Percentiles rank a stretch among this genome's conserved stretches.
Conservation (phyloP, 2,797 vertebrate species). For the Bovichtus diacanthus region DNA sequence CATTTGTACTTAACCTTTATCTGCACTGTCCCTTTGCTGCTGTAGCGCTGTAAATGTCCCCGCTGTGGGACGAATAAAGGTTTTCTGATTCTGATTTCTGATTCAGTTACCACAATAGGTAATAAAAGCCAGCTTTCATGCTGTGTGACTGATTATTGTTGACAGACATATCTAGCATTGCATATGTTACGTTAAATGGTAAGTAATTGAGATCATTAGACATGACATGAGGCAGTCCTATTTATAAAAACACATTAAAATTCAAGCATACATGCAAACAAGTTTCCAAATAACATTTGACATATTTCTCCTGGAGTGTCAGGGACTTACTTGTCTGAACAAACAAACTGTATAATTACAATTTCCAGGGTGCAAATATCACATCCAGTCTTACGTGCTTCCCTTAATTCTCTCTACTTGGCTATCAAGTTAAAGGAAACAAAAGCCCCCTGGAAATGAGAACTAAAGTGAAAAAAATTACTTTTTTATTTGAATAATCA, state of each 20-base stretch:
- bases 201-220: not conserved
- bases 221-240: not conserved
- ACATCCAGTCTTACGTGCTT: not conserved
- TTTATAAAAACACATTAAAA: not conserved
- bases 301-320: not conserved
- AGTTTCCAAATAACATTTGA: not conserved
- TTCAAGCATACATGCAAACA: not conserved
- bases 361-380: not conserved
- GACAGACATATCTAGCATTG: not conserved
- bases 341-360: not conserved
- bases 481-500: not conserved
- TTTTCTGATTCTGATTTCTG: too few species aligned
- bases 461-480: too few species aligned
- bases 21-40: too few species aligned
- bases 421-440: not conserved
- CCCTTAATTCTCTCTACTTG: not conserved
- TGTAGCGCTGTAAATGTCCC: too few species aligned
- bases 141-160: not conserved
- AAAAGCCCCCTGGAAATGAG: not conserved
- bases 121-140: not conserved
- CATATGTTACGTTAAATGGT: not conserved
- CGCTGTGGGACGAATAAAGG: too few species aligned
- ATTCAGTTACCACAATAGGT: not conserved
- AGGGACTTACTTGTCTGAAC: not conserved
- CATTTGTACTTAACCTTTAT: too few species aligned